Conservation (phyloP, 2,888 invertebrate genomes). For the Latrodectus hesperus region DNA sequence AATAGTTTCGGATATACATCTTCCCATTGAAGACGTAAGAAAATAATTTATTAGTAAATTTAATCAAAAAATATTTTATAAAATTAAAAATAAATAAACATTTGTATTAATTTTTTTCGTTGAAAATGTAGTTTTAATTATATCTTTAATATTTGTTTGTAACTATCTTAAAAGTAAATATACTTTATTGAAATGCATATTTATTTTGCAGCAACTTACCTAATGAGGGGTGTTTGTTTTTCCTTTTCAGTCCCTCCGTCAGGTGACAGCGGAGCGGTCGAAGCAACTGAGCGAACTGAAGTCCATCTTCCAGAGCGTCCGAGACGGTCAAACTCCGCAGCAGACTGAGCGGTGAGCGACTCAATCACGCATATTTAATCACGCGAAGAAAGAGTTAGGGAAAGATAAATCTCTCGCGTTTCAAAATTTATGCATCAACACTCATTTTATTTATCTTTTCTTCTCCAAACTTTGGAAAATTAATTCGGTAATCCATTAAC, state of each 20-base stretch:
- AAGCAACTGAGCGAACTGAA: slow-evolving; percentile 56
- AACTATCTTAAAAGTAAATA: too few species aligned
- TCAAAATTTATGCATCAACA: slow-evolving; percentile 2
- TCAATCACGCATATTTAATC: slow-evolving; percentile 25
- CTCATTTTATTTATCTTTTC: background rate
- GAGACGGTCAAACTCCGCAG: slow-evolving; percentile 7
- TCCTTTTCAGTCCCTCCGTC: slow-evolving; percentile 23
- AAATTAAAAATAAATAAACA: too few species aligned
- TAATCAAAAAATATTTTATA: too few species aligned
- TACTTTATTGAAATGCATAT: too few species aligned
- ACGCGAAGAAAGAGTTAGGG: background rate
- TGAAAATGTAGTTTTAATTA: too few species aligned
- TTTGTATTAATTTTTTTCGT: too few species aligned
- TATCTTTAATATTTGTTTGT: too few species aligned
- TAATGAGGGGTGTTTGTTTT: background rate
- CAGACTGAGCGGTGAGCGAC: background rate
- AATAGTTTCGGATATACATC: too few species aligned
- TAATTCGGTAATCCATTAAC: slow-evolving; percentile 40
- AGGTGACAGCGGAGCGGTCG: slow-evolving; percentile 42
- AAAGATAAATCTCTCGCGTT: background rate
- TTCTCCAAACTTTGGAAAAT: background rate
- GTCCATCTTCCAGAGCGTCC: slow-evolving; percentile 42
- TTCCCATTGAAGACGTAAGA: too few species aligned
- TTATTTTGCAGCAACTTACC: slow-evolving; percentile 5
- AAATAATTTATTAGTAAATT: too few species aligned